Conservation (phyloP, 2,113 vertebrate species). For the Lepisosteus osseus region DNA sequence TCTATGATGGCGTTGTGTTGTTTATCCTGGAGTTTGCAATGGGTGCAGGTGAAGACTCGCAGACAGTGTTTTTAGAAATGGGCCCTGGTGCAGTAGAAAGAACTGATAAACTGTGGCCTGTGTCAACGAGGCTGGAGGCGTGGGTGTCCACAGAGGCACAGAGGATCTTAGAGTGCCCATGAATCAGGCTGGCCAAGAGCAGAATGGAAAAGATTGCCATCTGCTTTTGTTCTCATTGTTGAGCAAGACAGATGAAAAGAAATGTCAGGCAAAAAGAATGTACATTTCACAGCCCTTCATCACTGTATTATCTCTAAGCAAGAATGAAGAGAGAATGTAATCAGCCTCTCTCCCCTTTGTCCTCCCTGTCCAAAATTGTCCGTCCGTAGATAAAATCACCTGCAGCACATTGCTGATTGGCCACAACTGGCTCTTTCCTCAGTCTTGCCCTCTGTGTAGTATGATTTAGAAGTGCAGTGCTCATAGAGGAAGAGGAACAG, state of each 20-base stretch:
- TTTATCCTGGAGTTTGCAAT: no score
- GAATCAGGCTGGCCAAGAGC: neutral
- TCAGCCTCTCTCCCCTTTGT: constrained; percentile 8
- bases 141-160: no score
- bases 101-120: no score
- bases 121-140: no score
- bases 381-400: constrained; percentile 11
- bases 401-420: neutral
- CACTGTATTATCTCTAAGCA: constrained; percentile 18
- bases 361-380: constrained; percentile 10
- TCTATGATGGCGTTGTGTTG: no score
- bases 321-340: constrained; percentile 21
- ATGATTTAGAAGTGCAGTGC: no score
- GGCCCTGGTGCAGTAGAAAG: no score
- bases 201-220: neutral
- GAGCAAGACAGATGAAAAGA: constrained; percentile 18
- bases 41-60: no score
- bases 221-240: constrained; percentile 2
- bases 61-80: no score
- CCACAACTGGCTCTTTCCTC: neutral
- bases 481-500: no score
- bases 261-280: constrained; percentile 7
- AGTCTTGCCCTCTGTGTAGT: neutral
- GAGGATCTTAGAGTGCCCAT: no score
- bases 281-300: constrained; percentile 19